Evolutionary conservation across 2,888 invertebrate genomes (phyloP).

Genomic region (Philereme vetulata): DNA sequence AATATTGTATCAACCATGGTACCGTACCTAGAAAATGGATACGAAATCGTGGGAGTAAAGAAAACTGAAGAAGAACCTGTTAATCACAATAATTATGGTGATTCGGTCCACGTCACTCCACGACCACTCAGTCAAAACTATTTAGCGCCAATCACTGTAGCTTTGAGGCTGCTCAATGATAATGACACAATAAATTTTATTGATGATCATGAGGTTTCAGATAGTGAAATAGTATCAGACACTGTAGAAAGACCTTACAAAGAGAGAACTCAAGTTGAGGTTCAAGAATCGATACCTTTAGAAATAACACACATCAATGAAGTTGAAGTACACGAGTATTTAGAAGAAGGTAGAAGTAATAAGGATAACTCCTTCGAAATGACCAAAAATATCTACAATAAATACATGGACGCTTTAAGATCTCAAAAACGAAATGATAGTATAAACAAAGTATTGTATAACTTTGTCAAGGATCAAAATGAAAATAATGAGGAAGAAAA

Average conservation of each 20-base stretch:
- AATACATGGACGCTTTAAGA: slow-evolving; percentile 66
- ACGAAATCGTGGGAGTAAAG: slow-evolving; percentile 72
- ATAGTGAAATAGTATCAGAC: slow-evolving; percentile 67
- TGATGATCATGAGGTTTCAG: slow-evolving; percentile 69
- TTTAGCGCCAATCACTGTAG: slow-evolving; percentile 85
- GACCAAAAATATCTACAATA: slow-evolving; percentile 61
- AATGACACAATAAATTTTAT: slow-evolving; percentile 66
- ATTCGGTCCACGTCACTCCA: slow-evolving; percentile 78
- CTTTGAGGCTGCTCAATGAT: slow-evolving; percentile 78
- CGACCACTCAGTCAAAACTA: slow-evolving; percentile 82
- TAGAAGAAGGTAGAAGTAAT: slow-evolving; percentile 68
- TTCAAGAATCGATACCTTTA: slow-evolving; percentile 86
- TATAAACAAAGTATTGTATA: slow-evolving; percentile 56
- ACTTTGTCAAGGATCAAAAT: slow-evolving; percentile 56
- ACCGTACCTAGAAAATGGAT: slow-evolving; percentile 72
- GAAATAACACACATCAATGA: slow-evolving; percentile 79
- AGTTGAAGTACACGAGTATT: slow-evolving; percentile 73
- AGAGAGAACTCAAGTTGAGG: slow-evolving; percentile 84
- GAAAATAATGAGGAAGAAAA: slow-evolving; percentile 52
- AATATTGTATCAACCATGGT: slow-evolving; percentile 74
- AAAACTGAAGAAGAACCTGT: slow-evolving; percentile 54
- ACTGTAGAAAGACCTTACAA: slow-evolving; percentile 67
- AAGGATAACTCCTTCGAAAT: slow-evolving; percentile 52
- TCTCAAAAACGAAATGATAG: slow-evolving; percentile 66
- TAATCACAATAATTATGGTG: slow-evolving; percentile 41